Conservation (phyloP, 2,888 invertebrate species). For the Pristionchus entomophagus region DNA sequence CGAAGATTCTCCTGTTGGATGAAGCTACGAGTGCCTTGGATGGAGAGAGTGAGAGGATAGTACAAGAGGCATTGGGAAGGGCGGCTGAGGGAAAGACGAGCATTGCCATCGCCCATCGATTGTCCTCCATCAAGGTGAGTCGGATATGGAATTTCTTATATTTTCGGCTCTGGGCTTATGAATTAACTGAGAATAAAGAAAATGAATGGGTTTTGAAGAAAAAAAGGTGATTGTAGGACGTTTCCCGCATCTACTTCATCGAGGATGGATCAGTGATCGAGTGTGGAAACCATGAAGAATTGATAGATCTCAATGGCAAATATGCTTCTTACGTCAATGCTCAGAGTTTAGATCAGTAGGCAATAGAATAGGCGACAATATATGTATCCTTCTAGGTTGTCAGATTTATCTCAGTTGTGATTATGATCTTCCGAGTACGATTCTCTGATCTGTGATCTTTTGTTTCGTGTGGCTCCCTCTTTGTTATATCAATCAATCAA, state of each 20-base stretch:
- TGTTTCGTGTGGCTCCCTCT: too few species aligned
- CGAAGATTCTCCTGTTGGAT: constrained; percentile 65
- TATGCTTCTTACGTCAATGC: constrained; percentile 36
- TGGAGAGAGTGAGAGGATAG: constrained; percentile 43
- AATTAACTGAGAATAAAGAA: too few species aligned
- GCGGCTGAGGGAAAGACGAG: constrained; percentile 23
- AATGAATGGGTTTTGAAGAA: not conserved
- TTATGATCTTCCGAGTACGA: not conserved
- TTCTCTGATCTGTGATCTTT: not conserved
- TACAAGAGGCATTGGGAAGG: not conserved
- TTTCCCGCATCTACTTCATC: constrained; percentile 42
- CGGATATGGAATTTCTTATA: too few species aligned
- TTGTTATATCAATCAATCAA: too few species aligned
- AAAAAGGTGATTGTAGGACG: not conserved
- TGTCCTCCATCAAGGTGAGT: constrained; percentile 34
- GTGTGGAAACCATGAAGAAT: constrained; percentile 40
- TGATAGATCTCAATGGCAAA: not conserved
- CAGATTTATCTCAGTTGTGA: not conserved
- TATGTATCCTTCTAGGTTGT: not conserved
- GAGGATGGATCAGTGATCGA: constrained; percentile 40
- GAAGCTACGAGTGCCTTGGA: constrained; percentile 56
- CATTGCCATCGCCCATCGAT: constrained; percentile 37
- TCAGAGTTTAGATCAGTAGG: constrained; percentile 20
- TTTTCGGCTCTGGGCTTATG: too few species aligned
- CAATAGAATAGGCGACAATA: not conserved